Evolutionary conservation across 2,113 vertebrate species (phyloP).

Genomic region (Anolis sagrei): DNA sequence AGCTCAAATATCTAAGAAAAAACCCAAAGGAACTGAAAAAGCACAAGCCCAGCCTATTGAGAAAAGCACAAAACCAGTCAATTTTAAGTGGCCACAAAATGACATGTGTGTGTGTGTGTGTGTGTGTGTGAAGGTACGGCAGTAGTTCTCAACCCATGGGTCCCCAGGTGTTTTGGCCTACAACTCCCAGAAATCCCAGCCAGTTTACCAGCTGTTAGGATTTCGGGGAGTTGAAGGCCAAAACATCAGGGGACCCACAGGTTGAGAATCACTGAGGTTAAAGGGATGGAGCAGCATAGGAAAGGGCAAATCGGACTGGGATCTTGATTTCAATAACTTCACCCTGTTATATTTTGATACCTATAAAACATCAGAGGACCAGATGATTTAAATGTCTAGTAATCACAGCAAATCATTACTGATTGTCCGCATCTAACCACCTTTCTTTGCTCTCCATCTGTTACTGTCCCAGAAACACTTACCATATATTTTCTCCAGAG

Average conservation of each 20-base stretch:
- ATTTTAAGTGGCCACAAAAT: background rate
- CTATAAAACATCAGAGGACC: too few relatives aligned
- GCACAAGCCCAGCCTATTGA: background rate
- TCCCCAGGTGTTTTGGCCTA: too few relatives aligned
- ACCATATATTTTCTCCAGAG: conserved; percentile 86
- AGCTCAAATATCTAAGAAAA: too few relatives aligned
- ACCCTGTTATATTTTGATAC: background rate
- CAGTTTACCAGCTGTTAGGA: too few relatives aligned
- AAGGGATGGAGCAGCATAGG: background rate
- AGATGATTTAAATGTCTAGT: too few relatives aligned
- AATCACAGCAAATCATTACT: background rate
- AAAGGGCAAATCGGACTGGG: background rate
- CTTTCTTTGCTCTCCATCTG: background rate
- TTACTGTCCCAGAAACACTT: conserved; percentile 48
- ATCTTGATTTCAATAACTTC: background rate
- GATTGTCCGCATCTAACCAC: background rate
- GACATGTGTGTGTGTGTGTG: background rate
- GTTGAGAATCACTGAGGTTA: too few relatives aligned
- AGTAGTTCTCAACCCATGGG: too few relatives aligned
- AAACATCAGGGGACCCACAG: too few relatives aligned
- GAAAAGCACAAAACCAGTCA: background rate
- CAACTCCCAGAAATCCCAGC: too few relatives aligned
- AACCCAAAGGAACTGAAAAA: background rate
- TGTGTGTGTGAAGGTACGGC: too few relatives aligned
- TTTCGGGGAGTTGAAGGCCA: too few relatives aligned